Base-by-base conservation (phyloP, 2,113 vertebrate species). In the Alosa alosa region DNA sequence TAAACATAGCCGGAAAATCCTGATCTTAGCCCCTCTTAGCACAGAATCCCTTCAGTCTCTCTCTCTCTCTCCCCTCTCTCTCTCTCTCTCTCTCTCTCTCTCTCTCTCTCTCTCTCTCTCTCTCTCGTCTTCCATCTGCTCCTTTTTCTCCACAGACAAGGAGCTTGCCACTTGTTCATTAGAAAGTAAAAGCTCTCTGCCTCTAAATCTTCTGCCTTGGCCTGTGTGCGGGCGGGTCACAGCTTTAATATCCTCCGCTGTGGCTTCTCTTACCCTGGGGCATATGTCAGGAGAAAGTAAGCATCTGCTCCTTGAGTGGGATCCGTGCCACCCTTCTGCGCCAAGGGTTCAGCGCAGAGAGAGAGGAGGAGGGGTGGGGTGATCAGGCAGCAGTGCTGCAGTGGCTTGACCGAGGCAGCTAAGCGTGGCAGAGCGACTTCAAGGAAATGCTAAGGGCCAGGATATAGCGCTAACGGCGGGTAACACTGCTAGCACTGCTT, bases 271-370 rank as follows among this genome's bases (percentile, higher is more conserved):
- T 87, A 91, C 91, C 91, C 90, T 52, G 86, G 89, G 91, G 89
- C 92, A 93, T 94, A 94, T 94, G 94, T 94, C 91, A 91, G 88
- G 91, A 91, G 90, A 90, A 93, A 91, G 92, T 89, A 91, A 92
- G 93, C 92, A 94, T 93, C 93, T 93, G 93, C 90, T 94, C 88
- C 92, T 94, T 94, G 91, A 93, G 92, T 90, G 90, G 90, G 92
- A 92, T 93, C 92, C 90, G 52, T 84, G 87, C 86, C 82, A 87
- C 83, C 88, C 60, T 82, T 90, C 87, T 81, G 86, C 89, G 91
- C 89, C 90, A 91, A 90, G 84, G 88, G 87, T 89, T 89, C 41
- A 22, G 83, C 47, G 55, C 31, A 44, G 82, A 85, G 60, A 11
- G n/a, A n/a, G n/a, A n/a, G n/a, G n/a, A n/a, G n/a, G n/a, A n/a